Evolutionary conservation across 1,140 invertebrate species (phyloP).

Genomic region (Heliconius nattereri): DNA sequence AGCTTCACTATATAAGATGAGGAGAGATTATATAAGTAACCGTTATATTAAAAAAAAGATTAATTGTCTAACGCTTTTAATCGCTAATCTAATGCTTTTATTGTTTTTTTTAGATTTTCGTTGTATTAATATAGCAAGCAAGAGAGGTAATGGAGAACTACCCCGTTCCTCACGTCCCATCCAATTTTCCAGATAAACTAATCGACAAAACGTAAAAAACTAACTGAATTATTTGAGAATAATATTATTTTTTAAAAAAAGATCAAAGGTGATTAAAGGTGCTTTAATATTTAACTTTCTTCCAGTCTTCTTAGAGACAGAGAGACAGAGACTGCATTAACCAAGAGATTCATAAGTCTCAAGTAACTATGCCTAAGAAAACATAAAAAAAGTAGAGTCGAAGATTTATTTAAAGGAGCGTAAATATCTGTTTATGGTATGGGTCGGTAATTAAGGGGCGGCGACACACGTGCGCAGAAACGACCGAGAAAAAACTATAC

Average conservation of each 20-base stretch:
- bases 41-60: no score
- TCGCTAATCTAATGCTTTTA: no score
- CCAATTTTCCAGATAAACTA: not conserved
- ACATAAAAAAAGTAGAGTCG: constrained; percentile 68
- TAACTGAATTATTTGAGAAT: no score
- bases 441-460: constrained; percentile 78
- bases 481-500: constrained; percentile 73
- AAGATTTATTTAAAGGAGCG: constrained; percentile 81
- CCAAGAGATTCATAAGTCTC: not conserved
- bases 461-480: constrained; percentile 76
- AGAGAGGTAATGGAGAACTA: no score
- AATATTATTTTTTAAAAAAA: no score
- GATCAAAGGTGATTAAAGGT: not conserved
- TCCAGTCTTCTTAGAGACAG: no score
- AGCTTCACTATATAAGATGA: no score
- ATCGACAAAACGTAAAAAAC: no score
- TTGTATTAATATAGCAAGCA: no score
- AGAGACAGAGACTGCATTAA: not conserved
- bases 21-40: no score
- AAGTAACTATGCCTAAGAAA: constrained; percentile 61
- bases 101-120: no score
- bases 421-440: constrained; percentile 81
- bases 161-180: not conserved
- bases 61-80: no score
- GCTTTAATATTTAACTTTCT: not conserved